Base-by-base conservation (phyloP, 2,113 vertebrate species). In the Ciconia stormi region DNA sequence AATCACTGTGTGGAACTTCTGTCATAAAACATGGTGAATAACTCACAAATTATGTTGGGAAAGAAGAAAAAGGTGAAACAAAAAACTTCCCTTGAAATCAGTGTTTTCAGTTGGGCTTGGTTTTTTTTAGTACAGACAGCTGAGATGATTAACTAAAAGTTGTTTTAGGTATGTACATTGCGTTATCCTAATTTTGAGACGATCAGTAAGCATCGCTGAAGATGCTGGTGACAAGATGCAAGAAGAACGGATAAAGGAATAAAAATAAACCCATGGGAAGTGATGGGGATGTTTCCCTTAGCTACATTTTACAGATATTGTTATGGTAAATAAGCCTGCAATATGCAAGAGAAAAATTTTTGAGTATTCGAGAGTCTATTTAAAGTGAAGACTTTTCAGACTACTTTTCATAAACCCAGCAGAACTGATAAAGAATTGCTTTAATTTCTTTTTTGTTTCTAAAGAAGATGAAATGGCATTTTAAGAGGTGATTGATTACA, bases 191-290 rank as follows among this genome's bases (percentile, higher is more conserved):
- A 49, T 46, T 94, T 72, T 95, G 86, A 97, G 81, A 74, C 76
- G 50, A 83, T 90, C 40, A 63, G 32, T 16, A 80, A 90, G 38
- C 72, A 81, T 88, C 7, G 7, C 22, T 77, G 62, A 47, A 87
- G 67, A 87, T 34, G 55, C 49, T 79, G 29, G 25, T 72, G 81
- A 90, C 56, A 91, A 92, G 65, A 94, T 71, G 32, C 38, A 73
- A 89, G 56, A 82, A 74, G 58, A 95, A 79, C 19, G 49, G 67
- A 93, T 86, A 85, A 92, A 92, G 71, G 18, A 92, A 74, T 83
- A 84, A 94, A 94, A 90, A 55, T 18, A 89, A 91, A 70, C 19
- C 17, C 69, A 26, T 32, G 17, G 47, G 9, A 93, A 93, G 56
- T 15, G 29, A 85, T 15, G 67, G 27, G n/a, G 69, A 58, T 89